These are phyloP conservation scores for Melanophora roralis DNA, from an alignment of 2,888 invertebrate genomes.

Conservation along the genomic window DNA sequence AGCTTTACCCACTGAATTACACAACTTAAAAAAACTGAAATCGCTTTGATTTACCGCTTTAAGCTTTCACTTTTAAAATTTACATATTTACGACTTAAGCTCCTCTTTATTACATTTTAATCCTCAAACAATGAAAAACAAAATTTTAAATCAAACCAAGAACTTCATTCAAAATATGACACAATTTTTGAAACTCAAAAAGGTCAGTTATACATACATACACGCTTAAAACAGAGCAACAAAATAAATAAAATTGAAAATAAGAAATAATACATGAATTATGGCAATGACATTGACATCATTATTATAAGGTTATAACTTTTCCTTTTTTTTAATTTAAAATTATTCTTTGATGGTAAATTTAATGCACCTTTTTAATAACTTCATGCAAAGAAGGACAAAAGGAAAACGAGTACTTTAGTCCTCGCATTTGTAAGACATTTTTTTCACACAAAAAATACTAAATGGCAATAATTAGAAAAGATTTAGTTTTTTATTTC, in stretches of 20 bases:
- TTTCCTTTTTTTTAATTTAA: neutral
- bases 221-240: neutral
- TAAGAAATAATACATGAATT: slow-evolving; percentile 42
- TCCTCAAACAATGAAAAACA: neutral
- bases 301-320: slow-evolving; percentile 7
- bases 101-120: neutral
- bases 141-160: neutral
- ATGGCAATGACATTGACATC: slow-evolving; percentile 46
- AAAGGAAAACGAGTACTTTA: neutral
- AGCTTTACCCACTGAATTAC: too few species aligned
- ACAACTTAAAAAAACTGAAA: too few species aligned
- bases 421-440: neutral
- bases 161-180: neutral
- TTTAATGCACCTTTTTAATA: slow-evolving; percentile 32
- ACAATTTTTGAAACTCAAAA: neutral
- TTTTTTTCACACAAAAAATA: slow-evolving; percentile 45
- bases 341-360: neutral
- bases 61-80: slow-evolving; percentile 1
- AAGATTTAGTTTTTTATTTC: slow-evolving; percentile 9
- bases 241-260: slow-evolving; percentile 35
- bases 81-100: neutral
- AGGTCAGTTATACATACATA: slow-evolving; percentile 6
- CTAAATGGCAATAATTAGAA: slow-evolving; percentile 34
- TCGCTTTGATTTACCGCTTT: neutral
- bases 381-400: slow-evolving; percentile 32